These are phyloP conservation scores for Ibycter americanus DNA, from an alignment of 2,797 vertebrate species.

Conservation along the genomic window DNA sequence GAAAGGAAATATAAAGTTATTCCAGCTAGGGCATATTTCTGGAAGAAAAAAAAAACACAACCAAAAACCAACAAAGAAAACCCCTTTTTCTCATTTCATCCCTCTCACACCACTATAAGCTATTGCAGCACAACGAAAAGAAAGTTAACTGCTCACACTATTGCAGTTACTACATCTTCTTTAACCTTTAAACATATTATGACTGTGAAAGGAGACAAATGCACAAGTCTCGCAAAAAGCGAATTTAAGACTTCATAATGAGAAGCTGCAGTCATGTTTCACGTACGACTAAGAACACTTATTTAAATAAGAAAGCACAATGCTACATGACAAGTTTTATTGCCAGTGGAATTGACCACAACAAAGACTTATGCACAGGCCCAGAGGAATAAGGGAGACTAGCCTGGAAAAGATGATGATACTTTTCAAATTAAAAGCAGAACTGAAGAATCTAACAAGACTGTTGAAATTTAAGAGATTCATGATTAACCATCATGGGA, in stretches of 20 bases:
- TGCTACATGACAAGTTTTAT: background rate
- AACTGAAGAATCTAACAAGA: conserved; percentile 61
- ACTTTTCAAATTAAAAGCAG: conserved; percentile 70
- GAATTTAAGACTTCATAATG: background rate
- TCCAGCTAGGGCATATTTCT: background rate
- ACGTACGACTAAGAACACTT: background rate
- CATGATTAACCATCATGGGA: conserved; percentile 58
- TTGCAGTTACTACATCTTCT: background rate
- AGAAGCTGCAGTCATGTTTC: background rate
- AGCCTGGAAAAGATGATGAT: conserved; percentile 59
- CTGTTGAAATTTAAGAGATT: conserved; percentile 62
- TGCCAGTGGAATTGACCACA: conserved; percentile 28
- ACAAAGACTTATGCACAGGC: conserved; percentile 37
- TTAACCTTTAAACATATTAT: background rate
- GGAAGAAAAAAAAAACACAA: background rate
- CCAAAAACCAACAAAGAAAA: background rate
- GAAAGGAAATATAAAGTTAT: background rate
- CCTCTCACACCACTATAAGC: background rate
- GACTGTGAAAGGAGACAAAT: background rate
- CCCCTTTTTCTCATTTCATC: background rate
- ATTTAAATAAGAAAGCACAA: background rate
- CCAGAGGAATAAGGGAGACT: conserved; percentile 29
- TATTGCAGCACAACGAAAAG: background rate
- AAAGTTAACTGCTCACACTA: background rate
- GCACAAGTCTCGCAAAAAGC: background rate